These are phyloP conservation scores for Upupa epops DNA, from an alignment of 2,113 vertebrate species.

Conservation along the genomic window DNA sequence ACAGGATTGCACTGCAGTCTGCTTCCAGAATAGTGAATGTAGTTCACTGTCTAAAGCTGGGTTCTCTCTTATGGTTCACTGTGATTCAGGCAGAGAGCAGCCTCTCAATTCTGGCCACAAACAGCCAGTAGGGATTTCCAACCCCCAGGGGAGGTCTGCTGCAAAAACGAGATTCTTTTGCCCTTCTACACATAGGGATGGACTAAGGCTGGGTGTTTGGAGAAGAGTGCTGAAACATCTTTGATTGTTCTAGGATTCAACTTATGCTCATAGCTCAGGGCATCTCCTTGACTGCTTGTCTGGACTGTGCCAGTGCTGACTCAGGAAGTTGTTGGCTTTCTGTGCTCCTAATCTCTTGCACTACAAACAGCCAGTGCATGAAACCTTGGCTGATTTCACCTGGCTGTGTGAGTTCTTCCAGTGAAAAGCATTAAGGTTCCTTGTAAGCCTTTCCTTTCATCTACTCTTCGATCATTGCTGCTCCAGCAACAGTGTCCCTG, in stretches of 20 bases:
- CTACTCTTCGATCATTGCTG: not conserved
- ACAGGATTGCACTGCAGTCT: conserved; percentile 21
- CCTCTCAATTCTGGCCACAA: not conserved
- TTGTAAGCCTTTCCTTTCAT: not conserved
- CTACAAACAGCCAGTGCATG: not conserved
- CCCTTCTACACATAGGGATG: not conserved
- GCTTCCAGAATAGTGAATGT: conserved; percentile 3
- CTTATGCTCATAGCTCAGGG: not conserved
- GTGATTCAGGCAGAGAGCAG: not conserved
- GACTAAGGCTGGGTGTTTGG: not conserved
- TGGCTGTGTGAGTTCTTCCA: not conserved
- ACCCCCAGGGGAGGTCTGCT: not conserved
- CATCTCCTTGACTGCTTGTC: conserved; percentile 1
- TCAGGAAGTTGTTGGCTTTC: not conserved
- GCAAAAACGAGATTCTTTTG: not conserved
- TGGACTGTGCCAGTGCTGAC: conserved; percentile 11
- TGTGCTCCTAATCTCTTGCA: not conserved
- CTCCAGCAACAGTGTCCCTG: not conserved
- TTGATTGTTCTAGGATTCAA: not conserved
- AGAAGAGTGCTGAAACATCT: not conserved
- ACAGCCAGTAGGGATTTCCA: conserved; percentile 1
- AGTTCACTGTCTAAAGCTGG: fast-evolving
- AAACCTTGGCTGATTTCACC: conserved; percentile 21
- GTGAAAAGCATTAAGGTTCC: not conserved
- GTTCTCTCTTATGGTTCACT: not conserved